phyloP scores from a whole-genome alignment of 1,140 invertebrate genomes.

The Drosophila cardini region DNA sequence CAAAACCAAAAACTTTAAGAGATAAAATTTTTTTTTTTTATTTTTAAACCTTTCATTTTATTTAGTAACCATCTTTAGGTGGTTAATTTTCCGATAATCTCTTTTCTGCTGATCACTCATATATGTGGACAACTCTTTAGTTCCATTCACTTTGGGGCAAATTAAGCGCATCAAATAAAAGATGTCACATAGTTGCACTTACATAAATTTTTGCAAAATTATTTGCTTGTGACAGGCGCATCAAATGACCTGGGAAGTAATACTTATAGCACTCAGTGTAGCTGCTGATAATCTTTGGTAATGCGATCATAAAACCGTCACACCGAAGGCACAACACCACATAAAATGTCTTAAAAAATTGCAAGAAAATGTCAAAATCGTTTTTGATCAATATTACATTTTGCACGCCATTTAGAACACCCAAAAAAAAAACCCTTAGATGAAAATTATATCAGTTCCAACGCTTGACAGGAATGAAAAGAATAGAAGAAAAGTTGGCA shows the following conservation, averaged over 20 bases:
- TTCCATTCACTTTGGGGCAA: slow-evolving; percentile 12
- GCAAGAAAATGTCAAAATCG: slow-evolving; percentile 68
- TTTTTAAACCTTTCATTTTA: too few species aligned
- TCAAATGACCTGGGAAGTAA: slow-evolving; percentile 53
- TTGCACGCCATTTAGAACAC: slow-evolving; percentile 73
- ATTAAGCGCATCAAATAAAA: slow-evolving; percentile 34
- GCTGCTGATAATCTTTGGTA: slow-evolving; percentile 44
- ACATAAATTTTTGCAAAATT: slow-evolving; percentile 56
- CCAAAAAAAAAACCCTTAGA: slow-evolving; percentile 37
- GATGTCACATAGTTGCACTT: slow-evolving; percentile 32
- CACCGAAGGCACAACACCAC: slow-evolving; percentile 62
- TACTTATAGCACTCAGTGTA: background rate
- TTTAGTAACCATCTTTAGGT: background rate
- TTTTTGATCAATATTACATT: slow-evolving; percentile 62
- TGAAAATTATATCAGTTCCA: slow-evolving; percentile 49
- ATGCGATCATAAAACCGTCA: slow-evolving; percentile 79
- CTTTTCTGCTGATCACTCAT: background rate
- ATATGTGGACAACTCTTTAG: slow-evolving; percentile 21
- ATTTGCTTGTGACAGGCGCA: slow-evolving; percentile 42
- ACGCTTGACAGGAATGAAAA: slow-evolving; percentile 37
- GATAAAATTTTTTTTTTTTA: background rate
- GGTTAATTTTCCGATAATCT: too few species aligned
- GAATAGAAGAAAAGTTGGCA: slow-evolving; percentile 20
- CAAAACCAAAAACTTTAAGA: too few species aligned
- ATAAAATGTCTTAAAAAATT: slow-evolving; percentile 59